Conservation (phyloP, 2,113 vertebrate genomes). For the Sinosuthora webbiana region DNA sequence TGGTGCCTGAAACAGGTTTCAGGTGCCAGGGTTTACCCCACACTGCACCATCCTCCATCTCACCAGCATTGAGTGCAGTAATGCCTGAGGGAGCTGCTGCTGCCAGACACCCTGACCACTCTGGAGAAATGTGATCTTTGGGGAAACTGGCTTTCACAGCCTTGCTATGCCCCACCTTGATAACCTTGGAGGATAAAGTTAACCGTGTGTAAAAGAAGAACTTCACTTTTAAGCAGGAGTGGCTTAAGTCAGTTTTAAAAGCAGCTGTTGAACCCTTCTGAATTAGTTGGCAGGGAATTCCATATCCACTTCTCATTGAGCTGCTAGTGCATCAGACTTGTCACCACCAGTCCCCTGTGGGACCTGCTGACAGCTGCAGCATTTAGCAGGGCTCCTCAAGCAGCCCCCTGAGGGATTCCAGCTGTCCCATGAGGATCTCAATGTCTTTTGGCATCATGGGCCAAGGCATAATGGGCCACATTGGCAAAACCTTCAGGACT, state of each 20-base stretch:
- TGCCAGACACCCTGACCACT: neutral
- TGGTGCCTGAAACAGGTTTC: neutral
- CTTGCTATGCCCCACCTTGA: neutral
- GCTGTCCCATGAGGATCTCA: neutral
- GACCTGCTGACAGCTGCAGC: neutral
- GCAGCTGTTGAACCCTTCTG: neutral
- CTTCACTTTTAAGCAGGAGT: neutral
- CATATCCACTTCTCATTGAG: neutral
- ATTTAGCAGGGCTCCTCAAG: rapidly evolving
- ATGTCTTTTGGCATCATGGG: neutral
- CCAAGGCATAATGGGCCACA: rapidly evolving
- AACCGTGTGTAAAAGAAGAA: neutral
- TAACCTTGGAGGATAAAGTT: neutral
- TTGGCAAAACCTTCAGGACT: neutral
- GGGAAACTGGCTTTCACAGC: neutral
- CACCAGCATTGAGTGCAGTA: rapidly evolving
- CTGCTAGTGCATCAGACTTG: neutral
- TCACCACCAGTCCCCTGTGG: neutral
- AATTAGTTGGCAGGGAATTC: neutral
- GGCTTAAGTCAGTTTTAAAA: neutral
- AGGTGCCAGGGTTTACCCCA: neutral
- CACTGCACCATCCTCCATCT: neutral
- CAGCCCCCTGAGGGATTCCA: neutral
- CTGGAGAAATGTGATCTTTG: neutral
- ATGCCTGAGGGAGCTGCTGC: neutral